These are phyloP conservation scores for Micromussa lordhowensis DNA, from an alignment of 92 coral and sea anemone species.

Conservation along the genomic window DNA sequence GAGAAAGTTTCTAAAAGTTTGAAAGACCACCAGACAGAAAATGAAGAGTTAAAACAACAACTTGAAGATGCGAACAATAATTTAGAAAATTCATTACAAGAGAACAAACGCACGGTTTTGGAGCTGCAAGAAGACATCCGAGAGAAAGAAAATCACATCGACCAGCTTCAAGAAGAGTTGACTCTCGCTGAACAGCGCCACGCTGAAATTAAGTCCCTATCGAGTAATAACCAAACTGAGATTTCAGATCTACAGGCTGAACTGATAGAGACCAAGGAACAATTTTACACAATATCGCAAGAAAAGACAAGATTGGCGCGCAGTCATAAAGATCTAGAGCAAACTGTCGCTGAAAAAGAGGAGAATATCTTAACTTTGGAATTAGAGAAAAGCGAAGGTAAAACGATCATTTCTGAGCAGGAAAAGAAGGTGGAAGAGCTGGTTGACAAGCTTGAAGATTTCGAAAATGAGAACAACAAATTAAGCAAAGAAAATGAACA, in stretches of 20 bases:
- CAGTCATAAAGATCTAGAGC: constrained; percentile 58
- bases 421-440: constrained; percentile 62
- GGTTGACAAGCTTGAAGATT: constrained; percentile 58
- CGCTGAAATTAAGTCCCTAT: constrained; percentile 61
- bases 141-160: constrained; percentile 68
- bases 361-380: constrained; percentile 59
- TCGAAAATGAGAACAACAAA: constrained; percentile 35
- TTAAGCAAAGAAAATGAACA: constrained; percentile 60
- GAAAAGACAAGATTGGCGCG: constrained; percentile 56
- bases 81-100: constrained; percentile 57
- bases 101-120: constrained; percentile 54
- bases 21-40: constrained; percentile 50
- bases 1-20: constrained; percentile 40
- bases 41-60: constrained; percentile 53
- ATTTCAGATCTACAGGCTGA: constrained; percentile 68
- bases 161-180: constrained; percentile 65
- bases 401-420: constrained; percentile 56
- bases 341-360: constrained; percentile 66
- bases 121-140: constrained; percentile 58
- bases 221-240: constrained; percentile 58
- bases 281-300: constrained; percentile 50
- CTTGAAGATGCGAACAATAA: constrained; percentile 48
- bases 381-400: constrained; percentile 53
- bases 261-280: constrained; percentile 63
- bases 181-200: constrained; percentile 58